Evolutionary conservation across 2,113 vertebrate species (phyloP).

Genomic region (Poecile atricapillus): DNA sequence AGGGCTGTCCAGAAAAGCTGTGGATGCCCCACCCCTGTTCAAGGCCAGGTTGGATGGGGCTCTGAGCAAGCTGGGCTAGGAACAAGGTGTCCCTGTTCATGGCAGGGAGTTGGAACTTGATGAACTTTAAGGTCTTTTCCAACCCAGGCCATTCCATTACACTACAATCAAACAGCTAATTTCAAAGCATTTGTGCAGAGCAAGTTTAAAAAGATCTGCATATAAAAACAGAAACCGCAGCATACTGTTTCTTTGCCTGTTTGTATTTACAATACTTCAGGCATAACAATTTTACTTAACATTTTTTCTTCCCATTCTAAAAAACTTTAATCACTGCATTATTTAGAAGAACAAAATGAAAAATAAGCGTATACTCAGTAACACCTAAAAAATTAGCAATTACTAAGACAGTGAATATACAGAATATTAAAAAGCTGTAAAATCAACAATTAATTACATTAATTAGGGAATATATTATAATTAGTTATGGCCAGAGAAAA

Average conservation of each 20-base stretch:
- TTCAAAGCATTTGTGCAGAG: neutral
- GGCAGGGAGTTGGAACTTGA: neutral
- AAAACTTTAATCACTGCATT: neutral
- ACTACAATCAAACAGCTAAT: neutral
- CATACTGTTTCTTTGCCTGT: neutral
- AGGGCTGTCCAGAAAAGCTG: neutral
- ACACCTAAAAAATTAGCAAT: neutral
- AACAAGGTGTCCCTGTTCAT: neutral
- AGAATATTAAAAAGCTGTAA: slow-evolving; percentile 5
- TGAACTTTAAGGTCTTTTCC: no score
- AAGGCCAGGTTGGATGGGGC: neutral
- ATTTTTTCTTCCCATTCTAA: neutral
- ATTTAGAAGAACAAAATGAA: neutral
- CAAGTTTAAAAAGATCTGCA: neutral
- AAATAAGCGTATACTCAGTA: neutral
- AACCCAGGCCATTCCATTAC: neutral
- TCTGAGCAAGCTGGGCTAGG: neutral
- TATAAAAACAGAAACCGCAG: neutral
- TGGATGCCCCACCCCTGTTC: neutral
- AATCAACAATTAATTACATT: neutral
- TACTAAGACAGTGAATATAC: neutral
- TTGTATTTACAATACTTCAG: neutral
- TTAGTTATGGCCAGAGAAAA: slow-evolving; percentile 9
- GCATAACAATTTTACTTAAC: neutral
- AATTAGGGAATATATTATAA: neutral